A percentile compares a stretch with the other conserved stretches of the same genome.
Evolutionary conservation across 1,140 invertebrate genomes (phyloP).

Genomic region (Anadara kagoshimensis): DNA sequence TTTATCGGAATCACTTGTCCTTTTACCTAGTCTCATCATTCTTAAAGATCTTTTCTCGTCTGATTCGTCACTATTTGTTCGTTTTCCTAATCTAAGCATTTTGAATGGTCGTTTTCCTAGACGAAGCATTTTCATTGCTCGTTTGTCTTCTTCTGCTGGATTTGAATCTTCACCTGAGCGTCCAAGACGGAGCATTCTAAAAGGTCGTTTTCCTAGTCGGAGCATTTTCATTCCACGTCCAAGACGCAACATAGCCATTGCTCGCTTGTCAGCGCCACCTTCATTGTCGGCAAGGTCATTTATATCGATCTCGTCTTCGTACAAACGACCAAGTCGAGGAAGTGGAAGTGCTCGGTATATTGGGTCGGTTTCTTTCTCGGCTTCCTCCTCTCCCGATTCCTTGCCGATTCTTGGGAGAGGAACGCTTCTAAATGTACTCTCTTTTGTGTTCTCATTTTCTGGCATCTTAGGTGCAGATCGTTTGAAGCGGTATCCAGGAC

Average conservation of each 20-base stretch:
- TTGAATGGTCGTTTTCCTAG: constrained; percentile 49
- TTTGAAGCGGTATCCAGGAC: constrained; percentile 37
- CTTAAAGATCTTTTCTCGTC: constrained; percentile 42
- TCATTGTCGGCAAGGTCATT: constrained; percentile 8
- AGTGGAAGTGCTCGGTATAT: constrained; percentile 37
- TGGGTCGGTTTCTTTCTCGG: constrained; percentile 15
- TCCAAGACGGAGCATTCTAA: constrained; percentile 48
- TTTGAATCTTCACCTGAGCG: constrained; percentile 11
- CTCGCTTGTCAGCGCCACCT: constrained; percentile 26
- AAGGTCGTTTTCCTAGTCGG: constrained; percentile 37
- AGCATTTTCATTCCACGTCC: constrained; percentile 38
- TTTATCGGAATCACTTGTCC: constrained; percentile 40
- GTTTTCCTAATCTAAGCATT: constrained; percentile 48
- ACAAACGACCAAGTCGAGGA: constrained; percentile 30
- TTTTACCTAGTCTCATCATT: constrained; percentile 55
- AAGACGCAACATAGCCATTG: constrained; percentile 44
- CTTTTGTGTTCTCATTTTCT: constrained; percentile 5
- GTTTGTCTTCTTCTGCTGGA: constrained; percentile 19
- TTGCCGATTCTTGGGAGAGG: neutral
- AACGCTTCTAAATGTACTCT: neutral
- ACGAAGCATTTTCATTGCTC: constrained; percentile 51
- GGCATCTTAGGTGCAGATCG: constrained; percentile 2
- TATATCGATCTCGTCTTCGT: constrained; percentile 11
- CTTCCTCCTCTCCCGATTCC: neutral
- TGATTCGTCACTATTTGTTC: constrained; percentile 20